A percentile compares a stretch with the other conserved stretches of the same genome.
These are phyloP conservation scores for Rhincodon typus DNA, from an alignment of 2,797 vertebrate genomes.

Conservation along the genomic window DNA sequence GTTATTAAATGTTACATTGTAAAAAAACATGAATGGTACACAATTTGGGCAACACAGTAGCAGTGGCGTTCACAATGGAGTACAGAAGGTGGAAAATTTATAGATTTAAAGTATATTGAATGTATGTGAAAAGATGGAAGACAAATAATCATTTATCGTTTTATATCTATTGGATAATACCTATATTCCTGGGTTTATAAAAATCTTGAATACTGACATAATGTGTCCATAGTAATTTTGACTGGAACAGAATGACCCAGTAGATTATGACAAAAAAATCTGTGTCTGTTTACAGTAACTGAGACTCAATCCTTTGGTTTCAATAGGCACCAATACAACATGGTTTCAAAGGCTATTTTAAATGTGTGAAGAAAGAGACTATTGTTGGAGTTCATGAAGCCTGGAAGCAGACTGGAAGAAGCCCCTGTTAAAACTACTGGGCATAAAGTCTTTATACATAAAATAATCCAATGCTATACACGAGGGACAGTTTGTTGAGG, in stretches of 20 bases:
- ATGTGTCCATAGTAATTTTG: background rate
- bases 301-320: conserved; percentile 37
- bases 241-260: background rate
- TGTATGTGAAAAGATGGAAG: background rate
- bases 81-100: background rate
- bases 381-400: conserved; percentile 84
- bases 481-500: background rate
- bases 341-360: conserved; percentile 83
- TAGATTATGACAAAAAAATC: background rate
- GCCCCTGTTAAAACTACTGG: conserved; percentile 61
- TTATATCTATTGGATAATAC: background rate
- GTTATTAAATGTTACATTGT: too few species aligned
- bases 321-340: conserved; percentile 73
- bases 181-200: background rate
- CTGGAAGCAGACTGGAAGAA: conserved; percentile 62
- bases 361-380: conserved; percentile 88
- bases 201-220: background rate
- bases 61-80: background rate
- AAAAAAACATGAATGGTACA: too few species aligned
- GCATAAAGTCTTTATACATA: background rate
- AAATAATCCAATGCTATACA: background rate
- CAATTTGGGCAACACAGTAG: too few species aligned
- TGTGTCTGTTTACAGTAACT: background rate
- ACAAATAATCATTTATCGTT: too few species aligned
- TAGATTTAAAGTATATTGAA: background rate